Percentiles rank a stretch among this genome's conserved stretches.
These are phyloP conservation scores for roundworm (Caenorhabditis elegans) DNA, from an alignment of 1,140 invertebrate species.

Conservation along the genomic window DNA sequence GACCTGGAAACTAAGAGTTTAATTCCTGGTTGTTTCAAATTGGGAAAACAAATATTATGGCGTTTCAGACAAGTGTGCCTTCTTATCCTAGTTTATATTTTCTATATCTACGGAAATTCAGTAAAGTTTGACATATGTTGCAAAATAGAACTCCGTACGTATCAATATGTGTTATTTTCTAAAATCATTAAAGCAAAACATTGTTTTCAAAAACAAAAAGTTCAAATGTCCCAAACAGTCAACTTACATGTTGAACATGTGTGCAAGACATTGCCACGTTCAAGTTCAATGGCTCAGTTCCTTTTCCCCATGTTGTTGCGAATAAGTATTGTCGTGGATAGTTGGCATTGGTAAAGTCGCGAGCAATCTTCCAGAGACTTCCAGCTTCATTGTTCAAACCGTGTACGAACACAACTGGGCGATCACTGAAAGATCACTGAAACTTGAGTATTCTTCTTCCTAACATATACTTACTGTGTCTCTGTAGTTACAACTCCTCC, in stretches of 20 bases:
- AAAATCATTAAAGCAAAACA: no score
- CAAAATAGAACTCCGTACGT: no score
- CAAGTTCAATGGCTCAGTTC: background rate
- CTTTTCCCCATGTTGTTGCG: constrained; percentile 14
- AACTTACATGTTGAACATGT: background rate
- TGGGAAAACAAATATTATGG: no score
- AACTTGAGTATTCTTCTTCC: background rate
- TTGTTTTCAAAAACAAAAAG: no score
- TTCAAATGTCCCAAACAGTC: no score
- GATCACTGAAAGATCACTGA: constrained; percentile 17
- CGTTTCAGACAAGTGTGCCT: no score
- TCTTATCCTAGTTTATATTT: no score
- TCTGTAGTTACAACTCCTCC: background rate
- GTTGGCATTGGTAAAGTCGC: background rate
- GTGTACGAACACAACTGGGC: constrained; percentile 35
- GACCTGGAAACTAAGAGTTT: constrained; percentile 47
- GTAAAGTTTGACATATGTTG: no score
- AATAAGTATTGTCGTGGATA: background rate
- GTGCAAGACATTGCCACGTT: background rate
- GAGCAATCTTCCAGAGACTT: background rate
- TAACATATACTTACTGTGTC: background rate
- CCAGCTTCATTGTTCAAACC: constrained; percentile 33
- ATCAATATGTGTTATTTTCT: no score
- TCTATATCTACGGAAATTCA: no score
- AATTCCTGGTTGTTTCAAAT: no score